These are phyloP conservation scores for Rhadinocentrus ornatus DNA, from an alignment of 2,797 vertebrate species.

Conservation along the genomic window DNA sequence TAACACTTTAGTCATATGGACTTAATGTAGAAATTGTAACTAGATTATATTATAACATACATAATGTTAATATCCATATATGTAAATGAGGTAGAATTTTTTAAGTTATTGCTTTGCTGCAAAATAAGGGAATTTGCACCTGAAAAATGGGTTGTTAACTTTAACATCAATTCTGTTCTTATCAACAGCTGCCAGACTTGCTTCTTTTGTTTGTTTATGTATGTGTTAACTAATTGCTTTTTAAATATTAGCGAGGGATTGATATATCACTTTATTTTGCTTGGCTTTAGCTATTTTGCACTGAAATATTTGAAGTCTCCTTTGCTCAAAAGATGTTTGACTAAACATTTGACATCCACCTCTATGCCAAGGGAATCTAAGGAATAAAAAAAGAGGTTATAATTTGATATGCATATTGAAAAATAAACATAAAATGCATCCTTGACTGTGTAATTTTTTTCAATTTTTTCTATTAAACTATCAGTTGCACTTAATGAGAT, in stretches of 20 bases:
- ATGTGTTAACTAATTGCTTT: constrained; percentile 66
- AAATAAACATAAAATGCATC: constrained; percentile 69
- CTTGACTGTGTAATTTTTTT: constrained; percentile 3
- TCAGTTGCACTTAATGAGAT: not conserved
- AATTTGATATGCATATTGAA: constrained; percentile 68
- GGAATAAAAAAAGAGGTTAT: constrained; percentile 37
- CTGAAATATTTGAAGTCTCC: constrained; percentile 66
- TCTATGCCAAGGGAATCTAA: constrained; percentile 44
- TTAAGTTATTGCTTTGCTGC: constrained; percentile 57
- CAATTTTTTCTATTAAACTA: too few relatives aligned
- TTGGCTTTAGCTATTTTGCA: constrained; percentile 80
- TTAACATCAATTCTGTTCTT: constrained; percentile 36
- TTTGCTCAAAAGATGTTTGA: constrained; percentile 59
- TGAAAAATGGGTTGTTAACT: constrained; percentile 31
- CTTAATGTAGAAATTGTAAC: constrained; percentile 60
- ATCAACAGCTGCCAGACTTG: constrained; percentile 40
- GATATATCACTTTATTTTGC: constrained; percentile 63
- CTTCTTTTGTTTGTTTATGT: constrained; percentile 54
- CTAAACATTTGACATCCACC: constrained; percentile 44
- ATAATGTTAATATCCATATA: constrained; percentile 62
- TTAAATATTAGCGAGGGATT: constrained; percentile 31
- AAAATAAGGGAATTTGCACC: constrained; percentile 43
- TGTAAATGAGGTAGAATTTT: constrained; percentile 62
- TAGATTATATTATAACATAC: constrained; percentile 49
- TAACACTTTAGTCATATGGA: constrained; percentile 49